A percentile compares a stretch with the other conserved stretches of the same genome.
Evolutionary conservation across 2,797 vertebrate species (phyloP).

Genomic region (Miopithecus talapoin): DNA sequence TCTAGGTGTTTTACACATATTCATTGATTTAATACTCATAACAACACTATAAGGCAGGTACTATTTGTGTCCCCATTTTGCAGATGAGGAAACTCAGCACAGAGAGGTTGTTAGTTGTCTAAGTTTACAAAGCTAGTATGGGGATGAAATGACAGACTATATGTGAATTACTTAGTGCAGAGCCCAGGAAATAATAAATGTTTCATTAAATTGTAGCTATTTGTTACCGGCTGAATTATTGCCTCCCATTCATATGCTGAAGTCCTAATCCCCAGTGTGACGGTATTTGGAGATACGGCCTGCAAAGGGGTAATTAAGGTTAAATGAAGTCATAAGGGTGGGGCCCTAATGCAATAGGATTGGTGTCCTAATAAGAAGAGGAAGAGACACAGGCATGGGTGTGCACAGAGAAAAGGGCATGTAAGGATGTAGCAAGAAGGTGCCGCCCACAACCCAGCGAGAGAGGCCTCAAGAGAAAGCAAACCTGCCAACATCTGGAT

Average conservation of each 20-base stretch:
- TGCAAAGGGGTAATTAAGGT: background rate
- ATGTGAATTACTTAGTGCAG: background rate
- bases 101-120: background rate
- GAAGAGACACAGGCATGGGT: background rate
- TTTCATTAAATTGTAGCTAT: background rate
- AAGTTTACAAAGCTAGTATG: background rate
- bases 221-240: background rate
- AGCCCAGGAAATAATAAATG: background rate
- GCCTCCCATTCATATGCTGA: background rate
- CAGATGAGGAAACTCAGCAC: conserved; percentile 11
- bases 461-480: background rate
- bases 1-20: background rate
- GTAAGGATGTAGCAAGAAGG: background rate
- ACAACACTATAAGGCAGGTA: background rate
- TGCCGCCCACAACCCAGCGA: background rate
- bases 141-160: background rate
- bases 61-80: background rate
- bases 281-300: background rate
- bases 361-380: background rate
- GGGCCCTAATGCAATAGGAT: background rate
- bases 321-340: background rate
- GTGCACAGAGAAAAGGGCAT: background rate
- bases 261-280: background rate
- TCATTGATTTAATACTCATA: background rate
- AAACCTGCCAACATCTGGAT: background rate